Evolutionary conservation across 2,113 vertebrate species (phyloP).

Genomic region (Emberiza fucata): DNA sequence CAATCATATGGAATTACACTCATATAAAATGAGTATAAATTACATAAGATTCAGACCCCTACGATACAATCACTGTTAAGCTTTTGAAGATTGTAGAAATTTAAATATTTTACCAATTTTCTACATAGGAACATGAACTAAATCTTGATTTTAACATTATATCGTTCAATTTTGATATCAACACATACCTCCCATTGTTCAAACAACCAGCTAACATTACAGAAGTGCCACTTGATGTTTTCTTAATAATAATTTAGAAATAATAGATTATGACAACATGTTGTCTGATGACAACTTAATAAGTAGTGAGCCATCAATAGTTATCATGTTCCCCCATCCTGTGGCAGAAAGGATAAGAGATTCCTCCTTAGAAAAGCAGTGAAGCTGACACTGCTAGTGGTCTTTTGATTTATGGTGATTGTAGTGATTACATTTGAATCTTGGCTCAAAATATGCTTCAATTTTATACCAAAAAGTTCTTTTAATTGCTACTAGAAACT

Average conservation of each 20-base stretch:
- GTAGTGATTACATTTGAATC: background rate
- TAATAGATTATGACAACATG: conserved; percentile 39
- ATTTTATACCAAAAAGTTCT: background rate
- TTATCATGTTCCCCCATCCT: conserved; percentile 6
- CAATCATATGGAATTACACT: background rate
- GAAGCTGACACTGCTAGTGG: conserved; percentile 17
- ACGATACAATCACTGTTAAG: background rate
- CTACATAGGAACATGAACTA: background rate
- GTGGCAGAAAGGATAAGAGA: conserved; percentile 31
- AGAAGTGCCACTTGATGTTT: background rate
- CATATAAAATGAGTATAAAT: background rate
- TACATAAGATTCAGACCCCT: background rate
- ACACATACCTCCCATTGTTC: background rate
- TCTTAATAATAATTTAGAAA: background rate
- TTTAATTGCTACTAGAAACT: background rate
- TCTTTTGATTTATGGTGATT: background rate
- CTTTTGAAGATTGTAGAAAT: background rate
- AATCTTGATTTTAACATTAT: background rate
- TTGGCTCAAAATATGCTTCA: background rate
- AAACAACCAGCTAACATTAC: background rate
- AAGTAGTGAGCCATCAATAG: conserved; percentile 31
- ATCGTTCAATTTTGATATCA: background rate
- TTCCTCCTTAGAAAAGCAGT: background rate
- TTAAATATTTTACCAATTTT: background rate
- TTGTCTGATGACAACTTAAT: conserved; percentile 26